Evolutionary conservation across 2,797 vertebrate species (phyloP).

Genomic region (Helicolenus hilgendorfi): DNA sequence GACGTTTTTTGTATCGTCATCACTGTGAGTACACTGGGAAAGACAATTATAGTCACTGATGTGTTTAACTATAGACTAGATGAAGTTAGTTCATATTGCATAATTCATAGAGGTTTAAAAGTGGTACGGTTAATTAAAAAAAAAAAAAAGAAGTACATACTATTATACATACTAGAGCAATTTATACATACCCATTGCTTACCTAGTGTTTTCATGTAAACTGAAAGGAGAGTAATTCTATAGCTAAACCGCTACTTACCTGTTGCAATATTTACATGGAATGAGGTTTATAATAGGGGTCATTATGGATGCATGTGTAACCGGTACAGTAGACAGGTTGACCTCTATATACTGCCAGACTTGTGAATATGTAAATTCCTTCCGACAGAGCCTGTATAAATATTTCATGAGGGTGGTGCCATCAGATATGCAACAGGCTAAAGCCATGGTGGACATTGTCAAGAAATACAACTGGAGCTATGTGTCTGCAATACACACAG

Average conservation of each 20-base stretch:
- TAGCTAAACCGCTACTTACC: background rate
- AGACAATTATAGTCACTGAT: too few relatives aligned
- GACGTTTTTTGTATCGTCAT: too few relatives aligned
- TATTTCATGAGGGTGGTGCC: constrained; percentile 99
- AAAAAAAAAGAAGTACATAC: too few relatives aligned
- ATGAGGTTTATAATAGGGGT: background rate
- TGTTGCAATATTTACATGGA: background rate
- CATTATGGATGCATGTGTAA: constrained; percentile 1
- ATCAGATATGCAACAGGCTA: constrained; percentile 97
- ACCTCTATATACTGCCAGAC: background rate
- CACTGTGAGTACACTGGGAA: too few relatives aligned
- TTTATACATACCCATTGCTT: background rate
- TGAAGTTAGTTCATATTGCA: too few relatives aligned
- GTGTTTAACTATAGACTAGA: too few relatives aligned
- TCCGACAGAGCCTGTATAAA: constrained; percentile 93
- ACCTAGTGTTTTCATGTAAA: background rate
- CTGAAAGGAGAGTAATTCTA: too few relatives aligned
- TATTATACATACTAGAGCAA: background rate
- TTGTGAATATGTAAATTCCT: constrained; percentile 35
- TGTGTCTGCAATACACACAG: constrained; percentile 98
- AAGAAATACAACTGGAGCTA: constrained; percentile 99
- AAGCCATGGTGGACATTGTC: constrained; percentile 99
- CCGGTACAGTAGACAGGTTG: background rate
- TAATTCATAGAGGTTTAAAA: too few relatives aligned
- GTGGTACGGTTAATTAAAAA: too few relatives aligned